Base-by-base conservation (phyloP, 1,140 invertebrate genomes). In the Sycobia sp. region DNA sequence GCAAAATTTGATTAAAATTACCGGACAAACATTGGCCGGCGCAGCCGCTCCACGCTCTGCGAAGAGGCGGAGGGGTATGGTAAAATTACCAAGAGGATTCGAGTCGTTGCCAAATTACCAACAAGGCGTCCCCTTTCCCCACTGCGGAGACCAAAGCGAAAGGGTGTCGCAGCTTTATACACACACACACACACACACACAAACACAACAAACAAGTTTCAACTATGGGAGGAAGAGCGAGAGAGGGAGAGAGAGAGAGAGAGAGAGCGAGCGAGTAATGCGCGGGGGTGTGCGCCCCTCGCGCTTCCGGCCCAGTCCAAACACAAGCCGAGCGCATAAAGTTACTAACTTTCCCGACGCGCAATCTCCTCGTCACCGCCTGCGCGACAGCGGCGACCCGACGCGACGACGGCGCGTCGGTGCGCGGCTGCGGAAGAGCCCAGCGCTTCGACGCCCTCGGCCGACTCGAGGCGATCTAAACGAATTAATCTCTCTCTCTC, bases 241-340 rank as follows among this genome's bases (percentile, higher is more conserved):
- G n/a, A n/a, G n/a, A n/a, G n/a, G n/a, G n/a, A n/a, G n/a, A n/a
- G n/a, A n/a, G n/a, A n/a, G n/a, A n/a, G n/a, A n/a, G n/a, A n/a
- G n/a, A n/a, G n/a, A n/a, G n/a, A n/a, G n/a, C n/a, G n/a, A n/a
- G n/a, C n/a, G n/a, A n/a, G n/a, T n/a, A n/a, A n/a, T n/a, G n/a
- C n/a, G n/a, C n/a, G n/a, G n/a, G n/a, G n/a, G n/a, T n/a, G n/a
- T n/a, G n/a, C n/a, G n/a, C n/a, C n/a, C n/a, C n/a, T n/a, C n/a
- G n/a, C n/a, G n/a, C 70, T 76, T 73, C 73, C 76, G 71, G 72
- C 73, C 72, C 73, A 77, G 72, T 76, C 71, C 75, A n/a, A n/a
- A 79, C 77, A 78, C 76, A 77, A 75, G 68, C 75, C 61, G 43
- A 72, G 74, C 71, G 74, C 71, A 74, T 74, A 74, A 76, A 78